Evolutionary conservation across 2,797 vertebrate genomes (phyloP), one percentile per base, ranked within the genome.

Genomic region (Decapterus maruadsi): DNA sequence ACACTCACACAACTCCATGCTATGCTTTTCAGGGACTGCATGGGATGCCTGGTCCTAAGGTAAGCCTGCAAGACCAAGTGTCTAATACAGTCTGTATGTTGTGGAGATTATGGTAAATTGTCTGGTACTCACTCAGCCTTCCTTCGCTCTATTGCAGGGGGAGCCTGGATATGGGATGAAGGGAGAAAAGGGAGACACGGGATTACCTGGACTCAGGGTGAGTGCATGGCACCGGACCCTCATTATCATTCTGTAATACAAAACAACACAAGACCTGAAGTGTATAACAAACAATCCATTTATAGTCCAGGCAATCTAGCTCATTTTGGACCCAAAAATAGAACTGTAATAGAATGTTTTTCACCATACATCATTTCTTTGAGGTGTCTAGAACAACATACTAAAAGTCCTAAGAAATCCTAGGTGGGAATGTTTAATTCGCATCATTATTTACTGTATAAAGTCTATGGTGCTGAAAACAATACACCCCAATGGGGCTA

Each of bases 21-120:
- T 0, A 1, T 92, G 40, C 79, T 20, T 93, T 93, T 56, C 73
- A 96, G 95, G 95, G 95, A 1, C 86, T 92, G 68, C 91, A 94
- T 77, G 95, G 95, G 58, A 92, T 94, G 69, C 94, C 95, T 40
- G 95, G 95, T 60, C 89, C 90, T 5, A 96, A 96, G 93, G 95
- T 95, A 87, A 89, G 85, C 42, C 40, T 66, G 20, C n/a, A n/a
- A 31, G 11, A 10, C 17, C 2, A 10, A 62, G 22, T 26, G 8
- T 71, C 12, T 43, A 38, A 2, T 36, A 13, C 4, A 42, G 2
- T 46, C 31, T 14, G 29, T 54, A 26, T 71, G 7, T 65, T 29
- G 0, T 17, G 8, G 29, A 75, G 26, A 36, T 2, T 57, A 0
- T 68, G 63, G 61, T 17, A 3, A 60, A 8, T 22, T 48, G 26